These are phyloP conservation scores for Thoracochromis brauschi DNA, from an alignment of 2,113 vertebrate species.

Conservation along the genomic window DNA sequence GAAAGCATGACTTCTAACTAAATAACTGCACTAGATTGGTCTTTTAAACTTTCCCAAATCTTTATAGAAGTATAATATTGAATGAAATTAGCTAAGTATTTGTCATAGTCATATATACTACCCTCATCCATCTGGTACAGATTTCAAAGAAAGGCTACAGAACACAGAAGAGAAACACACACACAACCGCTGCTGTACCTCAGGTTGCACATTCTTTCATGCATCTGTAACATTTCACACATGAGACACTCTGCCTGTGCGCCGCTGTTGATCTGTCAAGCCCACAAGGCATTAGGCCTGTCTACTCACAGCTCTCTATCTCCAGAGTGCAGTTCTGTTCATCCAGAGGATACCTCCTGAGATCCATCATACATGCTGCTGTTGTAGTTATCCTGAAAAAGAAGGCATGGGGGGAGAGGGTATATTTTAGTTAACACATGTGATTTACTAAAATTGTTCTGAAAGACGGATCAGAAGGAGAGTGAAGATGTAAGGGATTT, in stretches of 20 bases:
- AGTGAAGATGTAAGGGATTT: background rate
- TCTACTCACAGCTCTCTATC: constrained; percentile 94
- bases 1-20: background rate
- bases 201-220: background rate
- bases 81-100: background rate
- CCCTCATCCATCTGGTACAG: background rate
- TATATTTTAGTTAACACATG: background rate
- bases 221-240: background rate
- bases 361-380: constrained; percentile 94
- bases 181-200: background rate
- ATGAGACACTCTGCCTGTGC: background rate
- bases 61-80: background rate
- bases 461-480: background rate
- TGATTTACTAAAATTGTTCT: background rate
- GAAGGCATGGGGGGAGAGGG: constrained; percentile 8
- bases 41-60: background rate
- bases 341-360: constrained; percentile 87
- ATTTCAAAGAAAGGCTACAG: background rate
- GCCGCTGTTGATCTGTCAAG: background rate
- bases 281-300: background rate
- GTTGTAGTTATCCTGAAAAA: constrained; percentile 86
- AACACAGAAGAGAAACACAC: background rate
- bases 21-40: background rate
- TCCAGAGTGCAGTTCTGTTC: constrained; percentile 94
- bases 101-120: background rate